phyloP scores from a whole-genome alignment of 2,888 invertebrate species.

The Sympetrum striolatum region DNA sequence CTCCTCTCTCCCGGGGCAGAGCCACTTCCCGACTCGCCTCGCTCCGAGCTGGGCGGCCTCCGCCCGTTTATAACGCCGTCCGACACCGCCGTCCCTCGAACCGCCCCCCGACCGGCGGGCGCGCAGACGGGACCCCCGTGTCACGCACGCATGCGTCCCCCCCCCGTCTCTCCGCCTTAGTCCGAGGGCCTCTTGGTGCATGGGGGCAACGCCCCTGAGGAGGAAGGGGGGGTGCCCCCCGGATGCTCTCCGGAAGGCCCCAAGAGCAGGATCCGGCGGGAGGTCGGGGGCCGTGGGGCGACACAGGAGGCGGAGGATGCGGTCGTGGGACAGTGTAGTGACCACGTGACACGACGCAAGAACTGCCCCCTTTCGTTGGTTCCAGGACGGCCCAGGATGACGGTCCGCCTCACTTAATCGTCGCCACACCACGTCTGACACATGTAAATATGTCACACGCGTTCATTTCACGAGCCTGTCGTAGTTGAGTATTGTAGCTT shows the following conservation, averaged over 20 bases:
- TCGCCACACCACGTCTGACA: slow-evolving; percentile 24
- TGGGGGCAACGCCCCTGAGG: slow-evolving; percentile 38
- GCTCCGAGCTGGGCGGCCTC: slow-evolving; percentile 14
- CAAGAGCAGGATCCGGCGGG: background rate
- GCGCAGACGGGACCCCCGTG: background rate
- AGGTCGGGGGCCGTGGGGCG: slow-evolving; percentile 24
- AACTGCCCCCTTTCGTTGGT: background rate
- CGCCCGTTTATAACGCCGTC: background rate
- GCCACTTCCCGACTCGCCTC: slow-evolving; percentile 36
- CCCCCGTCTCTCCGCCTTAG: background rate
- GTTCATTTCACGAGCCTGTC: background rate
- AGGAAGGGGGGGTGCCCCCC: slow-evolving; percentile 17
- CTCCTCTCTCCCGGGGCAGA: slow-evolving; percentile 1
- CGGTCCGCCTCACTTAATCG: slow-evolving; percentile 11
- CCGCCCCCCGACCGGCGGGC: background rate
- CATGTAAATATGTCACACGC: slow-evolving; percentile 21
- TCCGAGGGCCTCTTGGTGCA: slow-evolving; percentile 12
- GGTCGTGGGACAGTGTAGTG: slow-evolving; percentile 32
- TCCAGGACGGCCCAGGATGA: slow-evolving; percentile 11
- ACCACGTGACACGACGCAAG: slow-evolving; percentile 36
- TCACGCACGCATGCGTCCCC: background rate
- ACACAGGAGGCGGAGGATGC: slow-evolving; percentile 27
- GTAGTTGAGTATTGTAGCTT: background rate
- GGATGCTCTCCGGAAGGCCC: slow-evolving; percentile 34
- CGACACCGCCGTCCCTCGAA: background rate